Base-by-base conservation (phyloP, 2,888 invertebrate species). In the Ophraella communa region DNA sequence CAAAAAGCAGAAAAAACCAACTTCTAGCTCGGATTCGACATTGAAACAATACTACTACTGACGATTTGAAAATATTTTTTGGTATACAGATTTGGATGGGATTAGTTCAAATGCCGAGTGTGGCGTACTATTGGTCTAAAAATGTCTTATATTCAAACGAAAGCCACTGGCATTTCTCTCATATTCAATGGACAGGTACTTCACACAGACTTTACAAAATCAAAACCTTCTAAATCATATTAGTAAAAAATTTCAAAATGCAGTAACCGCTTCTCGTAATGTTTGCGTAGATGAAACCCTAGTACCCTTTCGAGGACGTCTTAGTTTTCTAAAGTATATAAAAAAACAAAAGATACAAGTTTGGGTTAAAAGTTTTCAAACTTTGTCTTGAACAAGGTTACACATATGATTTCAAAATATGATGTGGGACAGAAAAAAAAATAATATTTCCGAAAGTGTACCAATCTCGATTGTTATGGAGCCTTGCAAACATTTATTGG, bases 331-430 rank as follows among this genome's bases (percentile, higher is more conserved):
- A 35, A 60, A 64, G 49, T 60, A 60, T 21, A 55, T 64, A n/a
- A 60, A 60, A 3, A 33, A 44, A 3, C n/a, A n/a, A n/a, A 59
- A 30, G 11, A 30, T 2, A 30, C 30, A 30, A 49, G 14, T 49
- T 24, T 17, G 49, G 27, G 3, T 11, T 49, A 1, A 49, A 49
- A 27, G 4, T 60, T 1, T 62, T 56, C 20, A 62, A 56, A 47
- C 39, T 56, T 47, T 62, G 49, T 56, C 4, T 30, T 8, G 30
- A 4, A 30, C 5, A 49, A 18, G 49, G 62, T 1, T 64, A 60
- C 35, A 66, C 49, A 5, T 66, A 54, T 17, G 60, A 54, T 35
- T 24, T 66, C 11, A 53, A 64, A 60, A 53, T 68, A 62, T 62
- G 57, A 49, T 53, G 27, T 54, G 59, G 61, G 18, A 63, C 30